Base-by-base conservation (phyloP, 2,797 vertebrate species). In the Chelmon rostratus region DNA sequence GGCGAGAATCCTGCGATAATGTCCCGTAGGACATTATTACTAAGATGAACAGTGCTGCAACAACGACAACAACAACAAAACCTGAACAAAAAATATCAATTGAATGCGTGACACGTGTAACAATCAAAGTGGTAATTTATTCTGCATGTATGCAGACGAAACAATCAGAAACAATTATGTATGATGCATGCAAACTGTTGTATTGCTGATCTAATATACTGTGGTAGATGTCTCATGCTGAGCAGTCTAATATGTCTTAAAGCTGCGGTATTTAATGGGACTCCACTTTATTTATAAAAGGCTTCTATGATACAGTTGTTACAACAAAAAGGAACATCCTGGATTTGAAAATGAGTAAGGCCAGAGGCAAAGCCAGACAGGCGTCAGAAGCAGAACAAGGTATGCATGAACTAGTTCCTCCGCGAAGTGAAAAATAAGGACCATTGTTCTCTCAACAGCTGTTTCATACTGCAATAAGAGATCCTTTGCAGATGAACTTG, bases 381-480 rank as follows among this genome's bases (percentile, higher is more conserved):
- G 53, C 53, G 58, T 79, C 56, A 76, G 66, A 81, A 50, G 61
- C 73, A 67, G 78, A 84, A 57, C 69, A 61, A 82, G 76, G 80
- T 86, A 76, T 64, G 42, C 84, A 63, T 62, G 46, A 89, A 89
- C 83, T 67, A 79, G 83, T 87, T 90, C 85, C 75, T 87, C 88
- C 78, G 72, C 82, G 74, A 75, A 73, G 62, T 62, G 79, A 79
- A 80, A 89, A 93, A 91, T 72, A 87, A 91, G 83, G 50, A 13
- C 75, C 86, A 90, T 94, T 93, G 93, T 93, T 94, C 89, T 91
- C 72, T 25, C 40, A 72, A 78, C 81, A 89, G 82, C 73, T 81
- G 59, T 89, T 88, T 86, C 78, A 71, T 44, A 58, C 75, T 88
- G 89, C 80, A 87, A 86, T 70, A 84, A 31, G 70, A 50, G 88